Evolutionary conservation across 53 echinoderm and acorn worm genomes (phyloP), one percentile per base, ranked within the genome.

Genomic region (Hippasteria phrygiana): DNA sequence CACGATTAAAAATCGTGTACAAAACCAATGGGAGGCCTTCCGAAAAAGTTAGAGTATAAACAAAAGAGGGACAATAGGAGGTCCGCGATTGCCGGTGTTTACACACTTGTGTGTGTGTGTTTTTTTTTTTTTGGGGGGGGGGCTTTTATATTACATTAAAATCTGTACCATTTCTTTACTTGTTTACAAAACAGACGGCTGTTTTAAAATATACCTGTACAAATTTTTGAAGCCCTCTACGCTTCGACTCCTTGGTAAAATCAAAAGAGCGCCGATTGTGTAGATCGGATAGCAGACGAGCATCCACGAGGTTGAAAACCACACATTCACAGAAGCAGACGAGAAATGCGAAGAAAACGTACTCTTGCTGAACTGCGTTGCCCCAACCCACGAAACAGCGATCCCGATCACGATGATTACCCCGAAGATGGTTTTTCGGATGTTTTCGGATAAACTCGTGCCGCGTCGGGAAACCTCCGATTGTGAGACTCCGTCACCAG

Each of bases 231-330:
- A 66, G 32, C 94, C 90, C 20, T 62, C 62, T 22, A 73, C 59
- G 45, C 94, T 91, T 35, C 95, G 83, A 50, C 84, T 89, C 43
- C 87, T 87, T 17, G 75, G 89, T 13, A 91, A 47, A 35, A 96
- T 67, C 28, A 96, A 65, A 62, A 93, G 88, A 24, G 89, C 90
- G 22, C 96, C 95, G 42, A 95, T 34, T 1, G 90, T 41, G 59
- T 92, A 97, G 28, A 94, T 91, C 31, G 98, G 98, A 84, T 97
- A 97, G 63, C 98, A 97, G 13, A 94, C 55, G 16, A 92, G 80
- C 94, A 97, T 97, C 98, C 98, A 97, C 1, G 92, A 63, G 7
- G 98, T 97, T 6, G 92, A 92, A 53, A 97, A 97, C 98, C 98
- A 97, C 12, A 97, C 94, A 27, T 92, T 95, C 40, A 97, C 94